Conservation (phyloP, 2,888 invertebrate genomes). For the Gymnosoma rotundatum region DNA sequence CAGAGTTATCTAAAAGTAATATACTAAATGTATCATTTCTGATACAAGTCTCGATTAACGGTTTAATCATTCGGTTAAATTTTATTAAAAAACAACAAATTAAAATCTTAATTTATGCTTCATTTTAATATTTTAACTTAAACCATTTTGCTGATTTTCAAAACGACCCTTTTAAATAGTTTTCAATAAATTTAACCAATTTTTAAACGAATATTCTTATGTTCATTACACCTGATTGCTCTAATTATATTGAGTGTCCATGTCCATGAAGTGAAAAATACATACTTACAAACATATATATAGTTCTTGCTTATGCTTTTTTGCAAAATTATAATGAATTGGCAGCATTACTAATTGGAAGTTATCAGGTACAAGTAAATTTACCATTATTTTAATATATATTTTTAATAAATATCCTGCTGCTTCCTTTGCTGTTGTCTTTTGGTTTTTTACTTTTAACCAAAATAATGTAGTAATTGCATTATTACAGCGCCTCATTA, state of each 20-base stretch:
- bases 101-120: no score
- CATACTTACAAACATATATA: no score
- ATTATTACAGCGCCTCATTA: constrained; percentile 68
- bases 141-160: no score
- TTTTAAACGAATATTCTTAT: not conserved
- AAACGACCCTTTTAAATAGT: not conserved
- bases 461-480: constrained; percentile 66
- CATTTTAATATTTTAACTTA: no score
- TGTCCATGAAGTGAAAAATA: not conserved
- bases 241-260: constrained; percentile 10
- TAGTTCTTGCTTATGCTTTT: not conserved
- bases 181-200: not conserved
- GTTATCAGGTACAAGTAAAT: constrained; percentile 49
- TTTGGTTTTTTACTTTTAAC: constrained; percentile 40
- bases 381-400: constrained; percentile 47
- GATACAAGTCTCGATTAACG: no score
- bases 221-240: not conserved
- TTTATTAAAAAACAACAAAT: no score
- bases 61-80: no score
- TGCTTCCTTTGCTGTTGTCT: not conserved
- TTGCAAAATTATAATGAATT: constrained; percentile 36
- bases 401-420: constrained; percentile 44
- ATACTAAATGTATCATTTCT: no score
- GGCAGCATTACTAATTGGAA: constrained; percentile 59
- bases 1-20: no score